Evolutionary conservation across 2,797 vertebrate species (phyloP).

Genomic region (Dipus sagitta): DNA sequence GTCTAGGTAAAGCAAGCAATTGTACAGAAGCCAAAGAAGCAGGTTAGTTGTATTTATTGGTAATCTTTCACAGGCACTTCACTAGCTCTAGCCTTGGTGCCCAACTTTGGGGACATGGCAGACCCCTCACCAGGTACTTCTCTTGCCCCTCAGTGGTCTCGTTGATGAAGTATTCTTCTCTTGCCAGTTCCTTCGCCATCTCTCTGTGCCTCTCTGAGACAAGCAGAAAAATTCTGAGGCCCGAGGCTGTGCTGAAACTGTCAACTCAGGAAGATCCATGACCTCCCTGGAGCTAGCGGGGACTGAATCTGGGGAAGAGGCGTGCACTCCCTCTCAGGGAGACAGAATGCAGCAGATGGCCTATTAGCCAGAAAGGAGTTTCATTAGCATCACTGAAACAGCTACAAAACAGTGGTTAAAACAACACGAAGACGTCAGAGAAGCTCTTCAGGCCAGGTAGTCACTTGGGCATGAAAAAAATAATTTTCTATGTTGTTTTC

Average conservation of each 20-base stretch:
- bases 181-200: neutral
- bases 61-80: no score
- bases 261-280: constrained; percentile 60
- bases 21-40: no score
- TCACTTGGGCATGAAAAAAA: neutral
- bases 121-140: no score
- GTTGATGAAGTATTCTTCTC: neutral
- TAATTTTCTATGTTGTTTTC: neutral
- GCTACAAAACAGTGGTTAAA: constrained; percentile 54
- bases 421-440: constrained; percentile 34
- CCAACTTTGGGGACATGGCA: neutral
- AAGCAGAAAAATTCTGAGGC: constrained; percentile 54
- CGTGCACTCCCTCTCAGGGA: neutral
- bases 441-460: neutral
- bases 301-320: constrained; percentile 19
- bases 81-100: neutral
- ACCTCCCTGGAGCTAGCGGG: constrained; percentile 49
- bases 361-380: constrained; percentile 64
- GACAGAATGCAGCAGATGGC: constrained; percentile 67
- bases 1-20: no score
- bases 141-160: neutral
- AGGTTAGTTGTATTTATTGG: no score
- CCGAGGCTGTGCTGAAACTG: constrained; percentile 46
- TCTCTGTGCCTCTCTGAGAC: constrained; percentile 25
- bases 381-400: constrained; percentile 69